Percentiles rank a stretch among this genome's conserved stretches.
Conservation (phyloP, 2,797 vertebrate species). For the Chrysocyon brachyurus region DNA sequence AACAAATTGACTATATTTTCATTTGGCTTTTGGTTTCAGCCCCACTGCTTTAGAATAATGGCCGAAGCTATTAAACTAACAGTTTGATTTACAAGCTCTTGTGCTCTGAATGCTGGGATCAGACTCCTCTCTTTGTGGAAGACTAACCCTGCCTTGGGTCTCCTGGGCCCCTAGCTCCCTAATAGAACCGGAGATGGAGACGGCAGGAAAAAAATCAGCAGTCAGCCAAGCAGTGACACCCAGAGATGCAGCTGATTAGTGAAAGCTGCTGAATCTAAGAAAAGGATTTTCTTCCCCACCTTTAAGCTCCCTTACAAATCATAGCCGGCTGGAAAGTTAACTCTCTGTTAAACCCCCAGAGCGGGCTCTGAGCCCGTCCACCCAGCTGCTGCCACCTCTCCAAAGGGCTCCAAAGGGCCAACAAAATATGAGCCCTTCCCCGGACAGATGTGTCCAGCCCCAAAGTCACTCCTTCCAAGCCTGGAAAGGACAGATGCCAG, state of each 20-base stretch:
- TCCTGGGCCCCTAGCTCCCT: slow-evolving; percentile 75
- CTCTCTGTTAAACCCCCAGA: slow-evolving; percentile 70
- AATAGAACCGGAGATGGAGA: slow-evolving; percentile 34
- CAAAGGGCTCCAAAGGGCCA: neutral
- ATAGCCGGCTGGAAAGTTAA: slow-evolving; percentile 75
- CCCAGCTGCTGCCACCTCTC: fast-evolving
- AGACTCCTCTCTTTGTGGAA: slow-evolving; percentile 74
- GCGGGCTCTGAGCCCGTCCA: neutral
- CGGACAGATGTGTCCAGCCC: neutral
- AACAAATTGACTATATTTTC: slow-evolving; percentile 87
- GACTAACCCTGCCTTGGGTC: slow-evolving; percentile 76
- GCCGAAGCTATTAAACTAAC: slow-evolving; percentile 82
- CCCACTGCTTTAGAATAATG: slow-evolving; percentile 89
- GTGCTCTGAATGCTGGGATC: neutral
- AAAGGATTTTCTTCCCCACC: slow-evolving; percentile 68
- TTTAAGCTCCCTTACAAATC: slow-evolving; percentile 71
- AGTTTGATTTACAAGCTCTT: slow-evolving; percentile 84
- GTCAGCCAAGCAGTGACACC: slow-evolving; percentile 68
- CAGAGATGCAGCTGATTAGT: slow-evolving; percentile 82
- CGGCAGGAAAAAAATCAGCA: slow-evolving; percentile 7
- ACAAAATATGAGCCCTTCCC: neutral
- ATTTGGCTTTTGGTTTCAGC: slow-evolving; percentile 86
- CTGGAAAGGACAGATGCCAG: neutral
- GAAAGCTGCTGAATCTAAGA: slow-evolving; percentile 78
- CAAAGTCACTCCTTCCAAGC: neutral